Evolutionary conservation across 2,113 vertebrate genomes (phyloP).

Genomic region (Cricetomys ansorgei): DNA sequence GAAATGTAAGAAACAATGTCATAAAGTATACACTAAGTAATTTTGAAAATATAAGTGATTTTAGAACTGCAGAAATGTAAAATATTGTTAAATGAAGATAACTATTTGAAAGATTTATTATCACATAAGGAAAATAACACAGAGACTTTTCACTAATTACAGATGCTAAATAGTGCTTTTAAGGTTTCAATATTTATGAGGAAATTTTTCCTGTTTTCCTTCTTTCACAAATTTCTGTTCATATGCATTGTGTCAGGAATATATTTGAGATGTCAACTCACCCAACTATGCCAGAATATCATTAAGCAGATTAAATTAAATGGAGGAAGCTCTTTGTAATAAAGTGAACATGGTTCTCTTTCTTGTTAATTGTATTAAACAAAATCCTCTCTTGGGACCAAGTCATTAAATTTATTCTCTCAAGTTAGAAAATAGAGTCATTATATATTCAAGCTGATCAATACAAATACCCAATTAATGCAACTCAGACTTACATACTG

Average conservation of each 20-base stretch:
- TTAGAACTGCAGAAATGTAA: neutral
- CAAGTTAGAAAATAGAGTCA: slow-evolving; percentile 45
- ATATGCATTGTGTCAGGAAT: neutral
- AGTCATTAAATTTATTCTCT: slow-evolving; percentile 61
- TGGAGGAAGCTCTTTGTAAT: slow-evolving; percentile 17
- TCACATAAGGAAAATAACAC: neutral
- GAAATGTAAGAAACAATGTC: neutral
- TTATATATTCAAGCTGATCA: slow-evolving; percentile 56
- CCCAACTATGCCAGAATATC: neutral
- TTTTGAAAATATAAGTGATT: neutral
- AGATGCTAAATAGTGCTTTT: neutral
- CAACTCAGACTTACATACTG: slow-evolving; percentile 32
- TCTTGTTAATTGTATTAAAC: slow-evolving; percentile 58
- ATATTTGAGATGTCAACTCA: neutral
- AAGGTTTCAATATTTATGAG: neutral
- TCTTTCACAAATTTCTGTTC: neutral
- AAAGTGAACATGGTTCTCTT: slow-evolving; percentile 51
- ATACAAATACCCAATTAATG: slow-evolving; percentile 64
- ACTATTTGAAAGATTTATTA: neutral
- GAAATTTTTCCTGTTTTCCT: neutral
- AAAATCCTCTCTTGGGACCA: slow-evolving; percentile 50
- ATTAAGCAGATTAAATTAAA: slow-evolving; percentile 40
- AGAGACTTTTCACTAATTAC: neutral
- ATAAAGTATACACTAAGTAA: neutral
- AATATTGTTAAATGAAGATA: neutral